phyloP scores from a whole-genome alignment of 2,113 vertebrate species.

The Melospiza georgiana region DNA sequence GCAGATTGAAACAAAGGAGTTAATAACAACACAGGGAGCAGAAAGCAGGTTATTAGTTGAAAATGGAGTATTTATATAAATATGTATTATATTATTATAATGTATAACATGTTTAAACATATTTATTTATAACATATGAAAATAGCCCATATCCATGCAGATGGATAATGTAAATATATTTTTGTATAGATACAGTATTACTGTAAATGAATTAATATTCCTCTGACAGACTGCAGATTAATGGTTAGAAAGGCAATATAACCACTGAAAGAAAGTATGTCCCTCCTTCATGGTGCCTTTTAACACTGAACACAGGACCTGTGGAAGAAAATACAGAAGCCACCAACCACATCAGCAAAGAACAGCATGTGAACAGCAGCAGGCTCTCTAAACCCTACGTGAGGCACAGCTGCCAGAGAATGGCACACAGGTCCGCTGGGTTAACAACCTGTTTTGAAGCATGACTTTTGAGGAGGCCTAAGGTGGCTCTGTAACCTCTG shows the following conservation, averaged over 20 bases:
- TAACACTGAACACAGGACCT: background rate
- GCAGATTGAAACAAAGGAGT: background rate
- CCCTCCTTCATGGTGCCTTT: background rate
- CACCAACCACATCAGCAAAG: background rate
- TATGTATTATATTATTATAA: background rate
- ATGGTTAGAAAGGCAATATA: background rate
- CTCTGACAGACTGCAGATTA: background rate
- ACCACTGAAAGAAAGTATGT: background rate
- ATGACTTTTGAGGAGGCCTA: fast-evolving
- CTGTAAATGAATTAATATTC: background rate
- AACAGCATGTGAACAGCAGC: background rate
- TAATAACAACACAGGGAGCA: background rate
- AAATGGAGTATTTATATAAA: background rate
- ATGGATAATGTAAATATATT: background rate
- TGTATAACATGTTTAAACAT: background rate
- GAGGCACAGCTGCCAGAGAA: background rate
- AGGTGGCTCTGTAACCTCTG: background rate
- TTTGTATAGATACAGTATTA: background rate
- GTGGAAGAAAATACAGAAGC: background rate
- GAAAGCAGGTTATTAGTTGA: background rate
- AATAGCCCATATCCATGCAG: background rate
- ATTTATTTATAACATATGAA: background rate
- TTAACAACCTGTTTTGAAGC: background rate
- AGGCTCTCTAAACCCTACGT: background rate
- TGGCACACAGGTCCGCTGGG: background rate